Evolutionary conservation across 30 jellyfish, hydroid and myxozoan species (phyloP).

Genomic region (Turritopsis dohrnii): DNA sequence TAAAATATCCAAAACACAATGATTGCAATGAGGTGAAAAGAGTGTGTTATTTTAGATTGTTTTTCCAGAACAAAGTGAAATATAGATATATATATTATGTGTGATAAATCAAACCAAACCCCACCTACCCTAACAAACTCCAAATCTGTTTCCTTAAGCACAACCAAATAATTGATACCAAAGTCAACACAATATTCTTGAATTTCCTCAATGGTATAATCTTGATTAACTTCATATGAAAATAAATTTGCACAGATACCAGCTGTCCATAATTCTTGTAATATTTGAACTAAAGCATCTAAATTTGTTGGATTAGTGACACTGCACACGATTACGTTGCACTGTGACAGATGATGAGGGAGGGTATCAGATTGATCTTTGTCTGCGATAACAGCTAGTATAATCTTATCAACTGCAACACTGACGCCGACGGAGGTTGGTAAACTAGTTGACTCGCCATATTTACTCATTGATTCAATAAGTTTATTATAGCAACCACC

Average conservation of each 20-base stretch:
- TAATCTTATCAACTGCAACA: constrained; percentile 69
- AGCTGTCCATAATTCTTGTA: constrained; percentile 69
- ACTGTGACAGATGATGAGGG: constrained; percentile 28
- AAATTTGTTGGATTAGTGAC: constrained; percentile 14
- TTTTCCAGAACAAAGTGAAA: too few species aligned
- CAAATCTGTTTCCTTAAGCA: constrained; percentile 56
- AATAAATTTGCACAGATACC: constrained; percentile 67
- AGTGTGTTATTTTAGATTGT: too few species aligned
- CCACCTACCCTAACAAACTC: constrained; percentile 47
- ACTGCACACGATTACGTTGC: constrained; percentile 52
- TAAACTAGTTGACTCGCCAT: constrained; percentile 38
- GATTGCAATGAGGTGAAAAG: too few species aligned
- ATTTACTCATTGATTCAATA: constrained; percentile 39
- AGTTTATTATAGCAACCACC: constrained; percentile 80
- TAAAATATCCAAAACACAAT: background rate
- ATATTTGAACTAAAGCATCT: constrained; percentile 36
- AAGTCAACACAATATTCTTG: constrained; percentile 72
- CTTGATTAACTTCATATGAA: constrained; percentile 59
- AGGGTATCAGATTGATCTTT: constrained; percentile 13
- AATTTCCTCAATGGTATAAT: constrained; percentile 52
- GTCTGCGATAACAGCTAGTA: constrained; percentile 33
- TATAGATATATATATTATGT: too few species aligned
- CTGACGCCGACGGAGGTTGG: constrained; percentile 86
- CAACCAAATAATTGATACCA: constrained; percentile 64
- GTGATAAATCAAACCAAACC: too few species aligned